A percentile compares a stretch with the other conserved stretches of the same genome.
Evolutionary conservation across 2,113 vertebrate genomes (phyloP).

Genomic region (Cettia cetti): DNA sequence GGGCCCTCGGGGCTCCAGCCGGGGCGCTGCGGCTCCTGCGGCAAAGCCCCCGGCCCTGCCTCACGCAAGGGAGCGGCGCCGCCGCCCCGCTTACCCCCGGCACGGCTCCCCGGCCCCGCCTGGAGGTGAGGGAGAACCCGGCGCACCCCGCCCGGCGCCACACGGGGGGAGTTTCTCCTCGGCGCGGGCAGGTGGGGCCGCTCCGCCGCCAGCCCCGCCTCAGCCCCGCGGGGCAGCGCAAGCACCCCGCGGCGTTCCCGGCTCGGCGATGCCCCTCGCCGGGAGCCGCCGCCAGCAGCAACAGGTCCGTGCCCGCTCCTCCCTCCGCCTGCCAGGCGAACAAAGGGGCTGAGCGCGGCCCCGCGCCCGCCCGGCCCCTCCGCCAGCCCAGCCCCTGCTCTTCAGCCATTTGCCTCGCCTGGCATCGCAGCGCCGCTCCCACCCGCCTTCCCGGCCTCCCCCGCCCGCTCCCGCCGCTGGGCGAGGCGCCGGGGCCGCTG

Average conservation of each 20-base stretch:
- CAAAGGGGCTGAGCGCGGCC: constrained; percentile 16
- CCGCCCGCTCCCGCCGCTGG: neutral
- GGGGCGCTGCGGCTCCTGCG: neutral
- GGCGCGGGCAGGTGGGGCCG: neutral
- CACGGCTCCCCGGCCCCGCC: neutral
- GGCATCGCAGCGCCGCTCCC: neutral
- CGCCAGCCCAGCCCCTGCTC: neutral
- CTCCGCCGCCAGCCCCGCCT: neutral
- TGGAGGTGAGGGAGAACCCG: neutral
- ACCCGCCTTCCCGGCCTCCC: neutral
- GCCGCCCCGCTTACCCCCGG: neutral
- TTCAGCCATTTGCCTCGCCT: constrained; percentile 12
- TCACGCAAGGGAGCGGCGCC: neutral
- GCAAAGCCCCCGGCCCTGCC: neutral
- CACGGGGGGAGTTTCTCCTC: neutral
- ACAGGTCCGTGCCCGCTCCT: neutral
- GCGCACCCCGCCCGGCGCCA: neutral
- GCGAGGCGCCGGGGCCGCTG: neutral
- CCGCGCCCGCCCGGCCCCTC: neutral
- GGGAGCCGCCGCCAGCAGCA: neutral
- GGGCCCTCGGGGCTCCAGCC: neutral
- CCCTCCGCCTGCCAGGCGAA: neutral
- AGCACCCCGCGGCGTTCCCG: neutral
- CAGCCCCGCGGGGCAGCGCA: neutral
- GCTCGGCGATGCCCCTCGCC: neutral